A percentile compares a stretch with the other conserved stretches of the same genome.
phyloP scores from a whole-genome alignment of 2,888 invertebrate genomes.

The Lepidochrysops patricia region DNA sequence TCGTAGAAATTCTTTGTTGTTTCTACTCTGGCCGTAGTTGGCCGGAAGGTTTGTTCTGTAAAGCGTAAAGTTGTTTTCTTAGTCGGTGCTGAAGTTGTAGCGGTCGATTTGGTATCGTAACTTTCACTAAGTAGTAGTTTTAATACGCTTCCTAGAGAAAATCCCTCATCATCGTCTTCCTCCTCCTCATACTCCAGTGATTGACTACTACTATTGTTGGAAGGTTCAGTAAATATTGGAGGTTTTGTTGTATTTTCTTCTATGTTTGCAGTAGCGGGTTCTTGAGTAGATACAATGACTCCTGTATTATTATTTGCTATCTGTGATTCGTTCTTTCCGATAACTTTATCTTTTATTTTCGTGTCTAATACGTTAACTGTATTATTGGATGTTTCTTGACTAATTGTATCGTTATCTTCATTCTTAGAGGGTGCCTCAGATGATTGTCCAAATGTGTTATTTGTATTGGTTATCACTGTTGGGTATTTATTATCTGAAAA shows the following conservation, averaged over 20 bases:
- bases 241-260: neutral
- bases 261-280: neutral
- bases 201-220: slow-evolving; percentile 24
- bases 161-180: slow-evolving; percentile 58
- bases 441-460: neutral
- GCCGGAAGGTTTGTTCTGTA: slow-evolving; percentile 3
- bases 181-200: slow-evolving; percentile 54
- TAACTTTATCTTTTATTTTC: neutral
- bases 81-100: slow-evolving; percentile 21
- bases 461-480: neutral
- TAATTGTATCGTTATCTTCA: neutral
- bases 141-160: slow-evolving; percentile 77
- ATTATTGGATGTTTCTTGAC: neutral
- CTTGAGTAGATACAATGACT: neutral
- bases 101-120: slow-evolving; percentile 49
- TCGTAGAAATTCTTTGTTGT: slow-evolving; percentile 24
- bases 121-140: slow-evolving; percentile 74
- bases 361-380: neutral
- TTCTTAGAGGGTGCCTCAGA: neutral
- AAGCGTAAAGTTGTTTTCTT: slow-evolving; percentile 16
- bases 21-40: slow-evolving; percentile 17
- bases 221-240: neutral
- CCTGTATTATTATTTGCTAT: neutral
- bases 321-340: neutral
- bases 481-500: slow-evolving; percentile 36